Conservation (phyloP, 2,888 invertebrate genomes). For the Baronia brevicornis region DNA sequence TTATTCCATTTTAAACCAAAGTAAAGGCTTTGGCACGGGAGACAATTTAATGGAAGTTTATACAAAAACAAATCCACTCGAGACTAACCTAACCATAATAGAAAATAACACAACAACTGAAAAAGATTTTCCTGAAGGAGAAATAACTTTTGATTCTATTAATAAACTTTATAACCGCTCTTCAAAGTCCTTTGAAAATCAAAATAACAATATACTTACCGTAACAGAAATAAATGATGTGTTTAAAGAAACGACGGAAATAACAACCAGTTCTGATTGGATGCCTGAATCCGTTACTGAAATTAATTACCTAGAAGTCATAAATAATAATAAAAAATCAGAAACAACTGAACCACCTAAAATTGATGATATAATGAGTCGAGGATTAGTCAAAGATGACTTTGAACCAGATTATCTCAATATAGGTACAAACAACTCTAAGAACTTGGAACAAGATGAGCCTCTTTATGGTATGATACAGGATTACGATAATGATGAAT, state of each 20-base stretch:
- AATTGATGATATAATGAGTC: constrained; percentile 44
- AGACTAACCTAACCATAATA: constrained; percentile 19
- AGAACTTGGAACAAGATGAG: constrained; percentile 41
- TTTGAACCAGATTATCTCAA: constrained; percentile 62
- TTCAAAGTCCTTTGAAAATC: constrained; percentile 46
- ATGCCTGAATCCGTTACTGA: constrained; percentile 51
- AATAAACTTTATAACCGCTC: constrained; percentile 52
- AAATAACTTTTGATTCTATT: constrained; percentile 54
- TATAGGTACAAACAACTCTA: constrained; percentile 36
- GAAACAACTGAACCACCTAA: constrained; percentile 43
- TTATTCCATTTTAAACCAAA: constrained; percentile 32
- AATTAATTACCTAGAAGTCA: constrained; percentile 42
- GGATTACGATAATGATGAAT: constrained; percentile 56
- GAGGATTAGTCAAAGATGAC: constrained; percentile 44
- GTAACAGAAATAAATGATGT: constrained; percentile 24
- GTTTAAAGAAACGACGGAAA: constrained; percentile 22
- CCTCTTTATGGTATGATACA: constrained; percentile 48
- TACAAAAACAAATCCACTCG: constrained; percentile 26
- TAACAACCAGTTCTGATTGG: constrained; percentile 52
- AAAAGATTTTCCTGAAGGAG: constrained; percentile 31
- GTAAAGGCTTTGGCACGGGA: constrained; percentile 27
- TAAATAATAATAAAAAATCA: constrained; percentile 39
- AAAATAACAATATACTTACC: constrained; percentile 20
- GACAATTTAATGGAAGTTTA: constrained; percentile 35
- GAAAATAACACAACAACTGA: constrained; percentile 12